Conservation (phyloP, 2,797 vertebrate species). For the Lacerta agilis region DNA sequence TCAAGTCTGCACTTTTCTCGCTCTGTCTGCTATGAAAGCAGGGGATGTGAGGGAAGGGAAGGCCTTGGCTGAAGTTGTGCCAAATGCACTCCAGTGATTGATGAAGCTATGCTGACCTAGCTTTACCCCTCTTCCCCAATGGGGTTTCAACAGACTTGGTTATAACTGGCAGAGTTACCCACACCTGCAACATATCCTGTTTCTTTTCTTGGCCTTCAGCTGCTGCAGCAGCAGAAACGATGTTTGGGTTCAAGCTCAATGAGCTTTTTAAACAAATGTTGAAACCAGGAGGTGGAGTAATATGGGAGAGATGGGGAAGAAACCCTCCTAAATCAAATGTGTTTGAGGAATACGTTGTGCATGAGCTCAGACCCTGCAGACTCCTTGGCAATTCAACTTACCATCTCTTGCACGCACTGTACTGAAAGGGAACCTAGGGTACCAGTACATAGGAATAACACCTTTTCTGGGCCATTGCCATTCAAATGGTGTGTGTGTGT, state of each 20-base stretch:
- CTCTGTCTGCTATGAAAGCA: slow-evolving; percentile 16
- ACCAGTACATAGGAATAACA: neutral
- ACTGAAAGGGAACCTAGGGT: neutral
- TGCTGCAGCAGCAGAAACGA: neutral
- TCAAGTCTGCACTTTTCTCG: slow-evolving; percentile 12
- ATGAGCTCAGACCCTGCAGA: neutral
- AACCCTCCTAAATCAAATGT: neutral
- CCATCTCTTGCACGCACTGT: neutral
- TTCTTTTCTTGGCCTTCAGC: slow-evolving; percentile 7
- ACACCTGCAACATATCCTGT: neutral
- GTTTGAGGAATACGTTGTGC: neutral
- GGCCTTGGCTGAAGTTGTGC: slow-evolving; percentile 25
- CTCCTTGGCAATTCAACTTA: neutral
- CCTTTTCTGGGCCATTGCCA: neutral
- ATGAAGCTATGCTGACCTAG: slow-evolving; percentile 25
- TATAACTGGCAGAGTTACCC: neutral
- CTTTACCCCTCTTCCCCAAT: slow-evolving; percentile 3
- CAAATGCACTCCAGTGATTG: fast-evolving
- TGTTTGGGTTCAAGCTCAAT: neutral
- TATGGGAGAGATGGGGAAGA: neutral
- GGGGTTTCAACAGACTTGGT: neutral
- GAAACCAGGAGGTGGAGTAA: slow-evolving; percentile 23
- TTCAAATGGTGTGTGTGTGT: neutral
- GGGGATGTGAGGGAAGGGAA: slow-evolving; percentile 23
- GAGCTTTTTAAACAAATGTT: neutral